These are phyloP conservation scores for Rhopalosiphum padi DNA, from an alignment of 1,140 invertebrate genomes.

Conservation along the genomic window DNA sequence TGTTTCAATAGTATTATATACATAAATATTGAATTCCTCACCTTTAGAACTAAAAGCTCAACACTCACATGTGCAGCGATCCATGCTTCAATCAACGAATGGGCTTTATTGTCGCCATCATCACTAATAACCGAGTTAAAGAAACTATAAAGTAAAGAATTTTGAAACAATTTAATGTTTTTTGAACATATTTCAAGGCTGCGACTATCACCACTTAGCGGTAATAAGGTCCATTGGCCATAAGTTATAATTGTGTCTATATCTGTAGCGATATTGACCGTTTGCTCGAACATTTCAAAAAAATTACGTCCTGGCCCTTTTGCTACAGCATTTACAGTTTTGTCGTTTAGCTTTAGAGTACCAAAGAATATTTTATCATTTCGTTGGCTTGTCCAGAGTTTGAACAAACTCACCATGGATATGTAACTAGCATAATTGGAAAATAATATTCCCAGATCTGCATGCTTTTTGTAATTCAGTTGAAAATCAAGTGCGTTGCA, in stretches of 20 bases:
- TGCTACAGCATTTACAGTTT: background rate
- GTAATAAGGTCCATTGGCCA: background rate
- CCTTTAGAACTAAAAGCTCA: conserved; percentile 41
- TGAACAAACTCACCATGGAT: background rate
- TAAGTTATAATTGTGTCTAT: background rate
- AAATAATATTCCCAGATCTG: background rate
- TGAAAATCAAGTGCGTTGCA: conserved; percentile 2
- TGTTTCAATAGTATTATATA: background rate
- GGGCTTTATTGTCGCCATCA: background rate
- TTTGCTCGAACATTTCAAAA: background rate
- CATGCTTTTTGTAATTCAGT: conserved; percentile 21
- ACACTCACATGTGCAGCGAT: conserved; percentile 11
- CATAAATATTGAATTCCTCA: background rate
- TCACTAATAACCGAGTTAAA: background rate
- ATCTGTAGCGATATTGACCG: background rate
- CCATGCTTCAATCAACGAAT: background rate
- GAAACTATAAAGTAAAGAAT: background rate
- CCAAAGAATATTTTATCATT: conserved; percentile 54
- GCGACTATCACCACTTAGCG: background rate
- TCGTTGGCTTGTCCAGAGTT: background rate
- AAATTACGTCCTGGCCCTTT: background rate
- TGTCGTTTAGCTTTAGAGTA: background rate
- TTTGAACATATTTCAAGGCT: conserved; percentile 41
- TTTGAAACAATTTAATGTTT: background rate
- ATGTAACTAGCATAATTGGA: background rate